Evolutionary conservation across 1,140 invertebrate genomes (phyloP), one percentile per base, ranked within the genome.

Genomic region (Globodera rostochiensis): DNA sequence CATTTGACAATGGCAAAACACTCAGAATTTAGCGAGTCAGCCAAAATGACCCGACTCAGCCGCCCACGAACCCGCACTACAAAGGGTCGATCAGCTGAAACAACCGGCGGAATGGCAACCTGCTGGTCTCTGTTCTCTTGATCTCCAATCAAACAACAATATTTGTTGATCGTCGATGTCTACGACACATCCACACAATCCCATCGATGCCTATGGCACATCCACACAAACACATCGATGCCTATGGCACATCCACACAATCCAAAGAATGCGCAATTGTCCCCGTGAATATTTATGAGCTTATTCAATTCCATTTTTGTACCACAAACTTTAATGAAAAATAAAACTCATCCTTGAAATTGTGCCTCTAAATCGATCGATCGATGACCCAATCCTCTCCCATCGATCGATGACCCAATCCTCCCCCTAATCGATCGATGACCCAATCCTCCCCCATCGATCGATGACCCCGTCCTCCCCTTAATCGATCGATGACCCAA

Each of bases 11-110:
- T 19, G 36, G 36, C 57, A 64, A 64, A 64, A 19, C 57, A 13
- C 6, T 64, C 15, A 15, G 0, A 19, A 47, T 78, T 67, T 64
- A 78, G 53, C 80, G 79, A 50, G 21, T 84, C 25, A 76, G 50
- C 21, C 77, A 85, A 66, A 77, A 69, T 25, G 73, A 73, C 15
- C 83, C 73, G n/a, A 25, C 66, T 50, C 77, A 53, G 25, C 84
- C 84, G 60, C 83, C 84, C 15, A 13, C 57, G 13, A 86, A 86
- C 57, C 84, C 84, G 6, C 50, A 82, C 79, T 85, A 70, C 60
- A 84, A 78, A 66, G 82, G 13, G n/a, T 73, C 77, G 13, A 36
- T 78, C 49, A 66, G 13, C n/a, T 76, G 53, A 76, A 49, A 64
- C 5, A 49, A 64, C 5, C 57, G 57, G 50, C 50, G 19, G 57